Base-by-base conservation (phyloP, 2,888 invertebrate genomes). In the Eilema sororculum region DNA sequence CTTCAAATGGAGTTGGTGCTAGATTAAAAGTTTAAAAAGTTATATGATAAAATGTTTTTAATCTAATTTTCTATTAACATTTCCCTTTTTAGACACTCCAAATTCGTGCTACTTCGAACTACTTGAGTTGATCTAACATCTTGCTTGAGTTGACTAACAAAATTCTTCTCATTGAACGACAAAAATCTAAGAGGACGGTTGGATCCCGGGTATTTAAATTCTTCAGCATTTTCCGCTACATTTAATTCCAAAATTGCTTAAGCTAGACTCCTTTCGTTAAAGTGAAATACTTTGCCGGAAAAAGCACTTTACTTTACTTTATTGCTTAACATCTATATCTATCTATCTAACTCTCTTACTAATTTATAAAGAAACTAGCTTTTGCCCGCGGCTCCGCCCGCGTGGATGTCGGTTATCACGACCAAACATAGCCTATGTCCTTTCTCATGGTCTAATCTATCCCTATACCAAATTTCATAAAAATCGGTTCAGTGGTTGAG, bases 221-320 rank as follows among this genome's bases (percentile, higher is more conserved):
- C 71, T 71, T 46, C 46, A 46, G 73, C 68, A 80, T 80, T 79
- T 79, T 79, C 78, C 75, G 67, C 71, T 62, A 79, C 78, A 79
- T 80, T 79, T 79, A 79, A 79, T 79, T 75, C 80, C 71, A 73
- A 68, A 75, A 80, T 79, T 75, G 67, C 69, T 73, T 61, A 73
- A 75, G 69, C 78, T 73, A 79, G 77, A 52, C 68, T 52, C 52
- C 52, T 41, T 59, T n/a, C 33, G 30, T 30, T 33, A 61, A 20
- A 61, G 67, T 28, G 33, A 67, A 67, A 60, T 61, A 25, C 52
- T 67, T 52, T 61, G 25, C 52, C 46, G 52, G 22, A 61, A 61
- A 67, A 61, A 60, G 25, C n/a, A 52, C 52, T 52, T 52, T n/a
- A 52, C n/a, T 52, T 20, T n/a, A 3, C n/a, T 52, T n/a, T 52